Percentiles rank a stretch among this genome's conserved stretches.
Conservation (phyloP, 2,888 invertebrate species). For the Gari tellinella region DNA sequence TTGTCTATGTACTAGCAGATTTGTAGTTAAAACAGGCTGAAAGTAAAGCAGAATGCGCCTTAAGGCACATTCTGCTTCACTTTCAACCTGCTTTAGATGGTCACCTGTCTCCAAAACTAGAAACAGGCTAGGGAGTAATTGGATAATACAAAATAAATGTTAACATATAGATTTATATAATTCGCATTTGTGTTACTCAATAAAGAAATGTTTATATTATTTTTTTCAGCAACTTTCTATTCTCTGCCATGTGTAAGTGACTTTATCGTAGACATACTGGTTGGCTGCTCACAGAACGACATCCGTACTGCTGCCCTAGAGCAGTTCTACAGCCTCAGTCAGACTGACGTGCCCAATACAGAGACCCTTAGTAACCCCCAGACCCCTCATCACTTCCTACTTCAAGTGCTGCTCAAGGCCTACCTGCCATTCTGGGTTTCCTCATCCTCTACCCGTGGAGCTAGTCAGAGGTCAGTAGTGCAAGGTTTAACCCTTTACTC, state of each 20-base stretch:
- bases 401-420: conserved; percentile 84
- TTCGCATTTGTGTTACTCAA: neutral
- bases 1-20: too few species aligned
- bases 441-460: conserved; percentile 83
- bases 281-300: conserved; percentile 83
- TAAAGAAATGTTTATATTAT: conserved; percentile 11
- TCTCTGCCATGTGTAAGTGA: conserved; percentile 84
- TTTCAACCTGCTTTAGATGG: too few species aligned
- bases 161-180: neutral
- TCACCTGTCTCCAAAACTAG: too few species aligned
- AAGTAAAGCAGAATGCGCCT: neutral
- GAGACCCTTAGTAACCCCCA: conserved; percentile 68
- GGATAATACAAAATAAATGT: too few species aligned
- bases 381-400: conserved; percentile 82
- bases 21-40: neutral
- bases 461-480: conserved; percentile 82
- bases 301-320: conserved; percentile 84
- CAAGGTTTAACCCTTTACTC: too few species aligned
- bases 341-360: conserved; percentile 66
- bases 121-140: too few species aligned
- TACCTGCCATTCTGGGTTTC: conserved; percentile 85
- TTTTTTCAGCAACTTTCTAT: conserved; percentile 83
- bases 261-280: conserved; percentile 85
- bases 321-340: conserved; percentile 84
- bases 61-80: too few species aligned